These are phyloP conservation scores for Bos taurus DNA, from an alignment of 2,113 vertebrate species.

Conservation along the genomic window DNA sequence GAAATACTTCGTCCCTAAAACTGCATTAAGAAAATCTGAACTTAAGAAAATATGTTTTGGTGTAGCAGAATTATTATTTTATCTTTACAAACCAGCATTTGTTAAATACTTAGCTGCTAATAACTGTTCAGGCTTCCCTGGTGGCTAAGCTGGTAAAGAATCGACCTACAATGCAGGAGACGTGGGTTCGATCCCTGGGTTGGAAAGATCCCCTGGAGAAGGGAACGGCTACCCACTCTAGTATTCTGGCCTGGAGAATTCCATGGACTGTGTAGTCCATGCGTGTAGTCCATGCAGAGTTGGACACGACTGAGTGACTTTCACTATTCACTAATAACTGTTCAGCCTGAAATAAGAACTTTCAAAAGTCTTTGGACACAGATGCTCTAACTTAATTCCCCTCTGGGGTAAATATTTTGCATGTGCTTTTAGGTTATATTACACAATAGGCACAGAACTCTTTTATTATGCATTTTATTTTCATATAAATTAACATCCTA, in stretches of 20 bases:
- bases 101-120: not conserved
- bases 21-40: not conserved
- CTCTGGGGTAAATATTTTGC: not conserved
- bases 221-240: not conserved
- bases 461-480: conserved; percentile 89
- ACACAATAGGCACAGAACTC: conserved; percentile 13
- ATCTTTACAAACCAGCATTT: not conserved
- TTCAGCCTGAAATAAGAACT: not conserved
- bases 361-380: not conserved
- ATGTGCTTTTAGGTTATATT: not conserved
- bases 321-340: not conserved
- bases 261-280: not conserved
- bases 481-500: conserved; percentile 90
- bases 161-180: not conserved
- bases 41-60: not conserved
- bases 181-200: not conserved
- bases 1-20: not conserved
- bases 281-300: not conserved
- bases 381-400: not conserved
- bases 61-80: not conserved
- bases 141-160: not conserved
- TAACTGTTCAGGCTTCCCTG: not conserved
- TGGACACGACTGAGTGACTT: rapidly evolving
- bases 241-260: not conserved
- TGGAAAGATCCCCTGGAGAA: not conserved